Conservation (phyloP, 1,140 invertebrate species). For the Panonychus citri region DNA sequence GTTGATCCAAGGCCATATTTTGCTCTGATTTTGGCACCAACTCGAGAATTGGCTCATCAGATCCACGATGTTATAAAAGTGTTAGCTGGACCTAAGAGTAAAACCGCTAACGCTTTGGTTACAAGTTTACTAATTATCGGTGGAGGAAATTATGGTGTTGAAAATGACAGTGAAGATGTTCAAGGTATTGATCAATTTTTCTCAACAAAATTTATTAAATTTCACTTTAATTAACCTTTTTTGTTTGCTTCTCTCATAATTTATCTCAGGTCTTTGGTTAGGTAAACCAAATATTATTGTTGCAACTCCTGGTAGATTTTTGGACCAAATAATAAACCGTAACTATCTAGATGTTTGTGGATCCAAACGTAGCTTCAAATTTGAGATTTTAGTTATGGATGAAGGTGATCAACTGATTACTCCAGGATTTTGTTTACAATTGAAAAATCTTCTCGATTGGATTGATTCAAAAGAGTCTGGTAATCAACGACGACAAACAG, state of each 20-base stretch:
- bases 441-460: conserved; percentile 34
- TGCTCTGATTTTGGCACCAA: conserved; percentile 82
- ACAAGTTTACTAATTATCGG: conserved; percentile 14
- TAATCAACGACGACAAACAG: conserved; percentile 63
- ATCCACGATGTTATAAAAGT: conserved; percentile 22
- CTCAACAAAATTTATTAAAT: not conserved
- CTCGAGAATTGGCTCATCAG: conserved; percentile 62
- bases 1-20: conserved; percentile 84
- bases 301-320: conserved; percentile 63
- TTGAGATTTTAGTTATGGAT: conserved; percentile 51
- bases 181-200: conserved; percentile 1
- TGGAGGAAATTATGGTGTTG: conserved; percentile 2
- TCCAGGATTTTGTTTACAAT: conserved; percentile 16
- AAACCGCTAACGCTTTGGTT: not conserved
- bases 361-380: conserved; percentile 32
- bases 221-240: not conserved
- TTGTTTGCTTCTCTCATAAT: not conserved
- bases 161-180: conserved; percentile 5
- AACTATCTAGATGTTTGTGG: conserved; percentile 13
- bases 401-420: conserved; percentile 68
- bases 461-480: conserved; percentile 32
- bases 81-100: conserved; percentile 1
- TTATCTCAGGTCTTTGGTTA: conserved; percentile 7
- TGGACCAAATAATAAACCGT: conserved; percentile 37
- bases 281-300: conserved; percentile 48